Percentiles rank a stretch among this genome's conserved stretches.
phyloP scores from a whole-genome alignment of 2,888 invertebrate genomes.

The Esperia sulphurella region DNA sequence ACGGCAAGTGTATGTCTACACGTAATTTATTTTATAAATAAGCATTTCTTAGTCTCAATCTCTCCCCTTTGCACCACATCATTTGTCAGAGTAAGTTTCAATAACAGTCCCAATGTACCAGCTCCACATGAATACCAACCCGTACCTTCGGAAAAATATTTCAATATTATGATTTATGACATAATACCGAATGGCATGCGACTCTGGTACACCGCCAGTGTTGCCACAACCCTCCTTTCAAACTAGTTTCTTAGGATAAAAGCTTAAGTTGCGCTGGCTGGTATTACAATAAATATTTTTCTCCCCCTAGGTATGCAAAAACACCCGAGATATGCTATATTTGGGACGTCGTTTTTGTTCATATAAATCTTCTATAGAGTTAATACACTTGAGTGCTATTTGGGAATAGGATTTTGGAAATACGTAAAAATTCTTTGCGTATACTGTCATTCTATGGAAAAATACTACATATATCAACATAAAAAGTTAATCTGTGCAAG shows the following conservation, averaged over 20 bases:
- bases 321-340: conserved; percentile 54
- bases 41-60: conserved; percentile 31
- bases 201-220: conserved; percentile 23
- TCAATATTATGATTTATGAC: conserved; percentile 74
- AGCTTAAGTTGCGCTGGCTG: conserved; percentile 32
- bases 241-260: conserved; percentile 3
- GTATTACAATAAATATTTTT: conserved; percentile 53
- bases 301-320: conserved; percentile 70
- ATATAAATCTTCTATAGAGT: conserved; percentile 70
- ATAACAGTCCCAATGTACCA: conserved; percentile 53
- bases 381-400: conserved; percentile 66
- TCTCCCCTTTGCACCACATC: conserved; percentile 41
- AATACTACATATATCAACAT: too few species aligned
- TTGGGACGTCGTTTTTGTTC: conserved; percentile 52
- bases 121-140: conserved; percentile 40
- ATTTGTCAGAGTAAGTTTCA: conserved; percentile 71
- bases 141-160: conserved; percentile 52
- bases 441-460: too few species aligned
- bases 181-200: conserved; percentile 50
- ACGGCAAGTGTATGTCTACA: too few species aligned
- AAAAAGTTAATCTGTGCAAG: too few species aligned
- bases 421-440: conserved; percentile 1
- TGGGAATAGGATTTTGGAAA: conserved; percentile 26
- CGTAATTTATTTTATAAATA: too few species aligned
- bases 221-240: conserved; percentile 13